Evolutionary conservation across 2,888 invertebrate species (phyloP).

Genomic region (Hypena proboscidalis): DNA sequence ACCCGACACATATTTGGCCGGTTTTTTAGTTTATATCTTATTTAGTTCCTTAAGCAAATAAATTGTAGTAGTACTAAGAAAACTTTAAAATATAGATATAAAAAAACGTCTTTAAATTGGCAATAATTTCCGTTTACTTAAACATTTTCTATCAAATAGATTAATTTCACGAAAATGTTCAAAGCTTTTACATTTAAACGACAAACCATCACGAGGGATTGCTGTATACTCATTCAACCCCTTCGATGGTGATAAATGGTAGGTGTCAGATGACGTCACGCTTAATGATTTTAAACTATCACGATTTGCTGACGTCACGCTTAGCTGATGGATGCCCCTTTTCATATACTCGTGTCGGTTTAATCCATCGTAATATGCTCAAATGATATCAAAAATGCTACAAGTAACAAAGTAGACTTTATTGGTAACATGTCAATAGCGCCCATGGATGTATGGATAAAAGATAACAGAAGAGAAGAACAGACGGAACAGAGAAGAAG

Average conservation of each 20-base stretch:
- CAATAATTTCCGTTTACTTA: background rate
- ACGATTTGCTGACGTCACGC: slow-evolving; percentile 61
- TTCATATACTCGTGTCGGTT: slow-evolving; percentile 40
- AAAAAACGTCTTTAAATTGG: slow-evolving; percentile 11
- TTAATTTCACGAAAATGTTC: slow-evolving; percentile 39
- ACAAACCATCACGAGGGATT: slow-evolving; percentile 59
- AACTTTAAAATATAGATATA: no score
- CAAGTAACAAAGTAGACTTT: no score
- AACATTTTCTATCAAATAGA: slow-evolving; percentile 22
- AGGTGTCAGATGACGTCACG: no score
- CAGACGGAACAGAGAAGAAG: no score
- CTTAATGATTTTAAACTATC: no score
- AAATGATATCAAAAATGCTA: slow-evolving; percentile 23
- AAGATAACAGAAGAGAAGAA: no score
- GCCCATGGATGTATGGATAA: no score
- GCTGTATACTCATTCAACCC: slow-evolving; percentile 72
- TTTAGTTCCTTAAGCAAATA: no score
- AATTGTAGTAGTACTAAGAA: no score
- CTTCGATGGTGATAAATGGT: slow-evolving; percentile 75
- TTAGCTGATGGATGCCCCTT: slow-evolving; percentile 62
- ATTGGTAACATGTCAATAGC: no score
- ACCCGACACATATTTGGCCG: no score
- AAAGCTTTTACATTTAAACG: slow-evolving; percentile 51
- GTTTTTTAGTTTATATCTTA: no score
- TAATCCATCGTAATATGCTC: slow-evolving; percentile 34